Conservation (phyloP, 1,140 invertebrate species). For the Drosophila eugracilis region DNA sequence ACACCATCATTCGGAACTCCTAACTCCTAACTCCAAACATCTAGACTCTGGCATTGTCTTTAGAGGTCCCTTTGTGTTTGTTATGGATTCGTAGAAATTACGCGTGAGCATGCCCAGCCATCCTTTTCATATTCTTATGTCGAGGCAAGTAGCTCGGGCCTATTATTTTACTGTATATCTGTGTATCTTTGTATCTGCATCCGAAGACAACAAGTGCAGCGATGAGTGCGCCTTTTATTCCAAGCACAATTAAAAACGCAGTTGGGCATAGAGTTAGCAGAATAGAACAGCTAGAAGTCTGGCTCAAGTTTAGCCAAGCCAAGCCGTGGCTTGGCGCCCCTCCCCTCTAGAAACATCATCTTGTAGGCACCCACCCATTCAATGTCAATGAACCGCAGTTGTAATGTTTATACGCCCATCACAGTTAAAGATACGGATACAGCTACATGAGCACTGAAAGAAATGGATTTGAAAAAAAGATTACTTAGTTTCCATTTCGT, state of each 20-base stretch:
- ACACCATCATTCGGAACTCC: constrained; percentile 22
- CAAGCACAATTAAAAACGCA: constrained; percentile 81
- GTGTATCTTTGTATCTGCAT: neutral
- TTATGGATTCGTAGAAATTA: constrained; percentile 72
- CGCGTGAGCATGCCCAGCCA: constrained; percentile 55
- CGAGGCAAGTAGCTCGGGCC: constrained; percentile 43
- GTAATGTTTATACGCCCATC: constrained; percentile 58
- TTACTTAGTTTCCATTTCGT: too few relatives aligned
- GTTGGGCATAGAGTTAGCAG: constrained; percentile 55
- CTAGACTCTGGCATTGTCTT: constrained; percentile 55
- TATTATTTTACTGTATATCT: constrained; percentile 33
- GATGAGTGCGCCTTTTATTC: constrained; percentile 75
- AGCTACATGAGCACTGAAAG: constrained; percentile 6
- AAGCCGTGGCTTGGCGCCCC: neutral
- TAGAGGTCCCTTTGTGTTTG: constrained; percentile 45
- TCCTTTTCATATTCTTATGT: constrained; percentile 24
- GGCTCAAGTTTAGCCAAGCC: constrained; percentile 32
- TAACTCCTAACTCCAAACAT: constrained; percentile 7
- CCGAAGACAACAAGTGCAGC: constrained; percentile 65
- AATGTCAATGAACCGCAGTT: constrained; percentile 76
- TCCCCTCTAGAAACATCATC: neutral
- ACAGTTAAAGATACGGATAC: constrained; percentile 47
- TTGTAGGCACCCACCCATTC: constrained; percentile 53
- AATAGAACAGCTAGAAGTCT: constrained; percentile 24
- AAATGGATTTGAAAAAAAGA: neutral